Conservation (phyloP, 2,888 invertebrate genomes). For the Tetragonisca angustula region DNA sequence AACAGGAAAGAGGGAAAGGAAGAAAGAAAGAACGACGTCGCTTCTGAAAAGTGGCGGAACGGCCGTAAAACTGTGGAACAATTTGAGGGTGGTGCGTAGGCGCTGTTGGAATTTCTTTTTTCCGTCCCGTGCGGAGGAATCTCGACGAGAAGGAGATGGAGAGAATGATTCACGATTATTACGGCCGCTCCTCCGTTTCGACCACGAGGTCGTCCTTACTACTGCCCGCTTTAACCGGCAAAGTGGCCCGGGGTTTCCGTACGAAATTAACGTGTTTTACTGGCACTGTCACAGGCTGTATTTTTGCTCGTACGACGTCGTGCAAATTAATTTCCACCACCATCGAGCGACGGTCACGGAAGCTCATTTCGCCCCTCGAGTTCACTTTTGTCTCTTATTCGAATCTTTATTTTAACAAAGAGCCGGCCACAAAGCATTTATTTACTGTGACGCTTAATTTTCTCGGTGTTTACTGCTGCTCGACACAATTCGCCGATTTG, state of each 20-base stretch:
- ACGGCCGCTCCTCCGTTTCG: conserved; percentile 34
- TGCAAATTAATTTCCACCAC: conserved; percentile 29
- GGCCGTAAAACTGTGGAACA: conserved; percentile 57
- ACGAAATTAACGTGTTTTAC: conserved; percentile 51
- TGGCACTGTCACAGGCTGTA: conserved; percentile 10
- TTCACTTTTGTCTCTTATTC: neutral
- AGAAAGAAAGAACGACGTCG: conserved; percentile 30
- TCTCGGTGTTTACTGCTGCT: too few relatives aligned
- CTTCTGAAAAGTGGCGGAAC: conserved; percentile 60
- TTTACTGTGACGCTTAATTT: too few relatives aligned
- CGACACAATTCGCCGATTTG: too few relatives aligned
- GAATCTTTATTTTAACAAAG: neutral
- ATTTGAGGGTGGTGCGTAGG: conserved; percentile 59
- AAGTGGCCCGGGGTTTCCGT: conserved; percentile 17
- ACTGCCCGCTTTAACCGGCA: conserved; percentile 30
- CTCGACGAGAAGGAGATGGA: neutral
- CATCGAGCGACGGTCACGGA: conserved; percentile 5
- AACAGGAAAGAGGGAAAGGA: neutral
- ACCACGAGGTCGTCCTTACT: conserved; percentile 23
- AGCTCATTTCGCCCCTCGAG: neutral
- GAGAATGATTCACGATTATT: conserved; percentile 59
- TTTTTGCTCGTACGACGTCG: neutral
- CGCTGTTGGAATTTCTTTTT: conserved; percentile 27
- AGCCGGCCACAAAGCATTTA: too few relatives aligned
- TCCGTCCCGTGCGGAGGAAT: neutral